Evolutionary conservation across 2,888 invertebrate genomes (phyloP), one percentile per base, ranked within the genome.

Genomic region (Chelonus formosanus): DNA sequence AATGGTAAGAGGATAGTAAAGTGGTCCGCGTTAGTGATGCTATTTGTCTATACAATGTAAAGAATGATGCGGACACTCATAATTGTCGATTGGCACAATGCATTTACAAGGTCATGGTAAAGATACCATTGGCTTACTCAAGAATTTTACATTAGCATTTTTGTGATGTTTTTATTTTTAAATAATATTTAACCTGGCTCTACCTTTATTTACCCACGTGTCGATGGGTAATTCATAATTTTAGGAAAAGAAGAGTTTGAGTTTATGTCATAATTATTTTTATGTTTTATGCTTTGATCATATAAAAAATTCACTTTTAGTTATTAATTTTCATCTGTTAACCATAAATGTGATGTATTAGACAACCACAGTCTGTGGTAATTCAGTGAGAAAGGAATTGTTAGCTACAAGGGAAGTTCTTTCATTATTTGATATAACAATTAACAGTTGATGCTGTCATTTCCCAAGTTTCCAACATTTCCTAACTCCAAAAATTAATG

Each of bases 131-230:
- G 62, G 50, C 61, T 61, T 35, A 48, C 20, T 48, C n/a, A 56
- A 44, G 56, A 47, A 48, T 59, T 55, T 56, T 48, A 61, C 56
- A 67, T 64, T 64, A 50, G 57, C 64, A 64, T 64, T 58, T 50
- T 50, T 48, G 62, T 67, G 35, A 57, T 45, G 61, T 52, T 66
- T 70, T 68, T 68, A 71, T 70, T 71, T 71, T 72, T 70, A 68
- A 69, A 71, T 68, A 73, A 73, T 72, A 71, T 71, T 73, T 71
- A 63, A 70, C 65, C 68, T 70, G 65, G 65, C 71, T 71, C 69
- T 67, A 66, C 71, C 71, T 73, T 69, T 73, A 67, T 71, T 71
- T 69, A 67, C 67, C 63, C 61, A 68, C 62, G 61, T 66, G 65
- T 65, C 63, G 56, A 71, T 70, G 66, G 50, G 67, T 71, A 68